These are phyloP conservation scores for Oncopodura yosiiana DNA, from an alignment of 1,140 invertebrate genomes.

Conservation along the genomic window DNA sequence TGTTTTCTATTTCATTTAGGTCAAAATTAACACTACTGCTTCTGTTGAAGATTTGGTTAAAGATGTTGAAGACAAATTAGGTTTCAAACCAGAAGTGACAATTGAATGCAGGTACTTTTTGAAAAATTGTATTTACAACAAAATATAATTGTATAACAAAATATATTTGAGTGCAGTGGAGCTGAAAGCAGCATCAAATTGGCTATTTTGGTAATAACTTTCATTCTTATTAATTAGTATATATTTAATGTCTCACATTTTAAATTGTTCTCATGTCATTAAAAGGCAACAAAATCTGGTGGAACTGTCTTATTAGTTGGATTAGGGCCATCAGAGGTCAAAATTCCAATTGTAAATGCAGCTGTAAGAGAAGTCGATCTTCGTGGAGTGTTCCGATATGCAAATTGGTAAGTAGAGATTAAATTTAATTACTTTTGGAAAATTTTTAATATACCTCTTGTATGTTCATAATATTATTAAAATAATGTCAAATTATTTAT, in stretches of 20 bases:
- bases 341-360: conserved; percentile 69
- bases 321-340: conserved; percentile 64
- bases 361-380: conserved; percentile 79
- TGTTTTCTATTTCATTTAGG: no score
- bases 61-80: conserved; percentile 54
- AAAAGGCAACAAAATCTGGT: conserved; percentile 68
- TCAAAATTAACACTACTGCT: conserved; percentile 7
- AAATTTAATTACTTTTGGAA: conserved; percentile 47
- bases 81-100: conserved; percentile 59
- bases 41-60: conserved; percentile 50
- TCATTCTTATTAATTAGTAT: not conserved
- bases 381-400: conserved; percentile 80
- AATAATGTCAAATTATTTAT: not conserved
- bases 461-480: conserved; percentile 42
- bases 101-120: no score
- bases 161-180: conserved; percentile 54
- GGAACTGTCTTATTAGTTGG: conserved; percentile 78
- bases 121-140: no score
- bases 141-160: no score
- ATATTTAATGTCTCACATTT: not conserved
- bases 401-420: conserved; percentile 59
- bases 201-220: conserved; percentile 30
- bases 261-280: conserved; percentile 25
- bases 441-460: no score
- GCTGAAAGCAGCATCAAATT: conserved; percentile 32